phyloP scores from a whole-genome alignment of 2,113 vertebrate genomes.

The Syrmaticus mikado region DNA sequence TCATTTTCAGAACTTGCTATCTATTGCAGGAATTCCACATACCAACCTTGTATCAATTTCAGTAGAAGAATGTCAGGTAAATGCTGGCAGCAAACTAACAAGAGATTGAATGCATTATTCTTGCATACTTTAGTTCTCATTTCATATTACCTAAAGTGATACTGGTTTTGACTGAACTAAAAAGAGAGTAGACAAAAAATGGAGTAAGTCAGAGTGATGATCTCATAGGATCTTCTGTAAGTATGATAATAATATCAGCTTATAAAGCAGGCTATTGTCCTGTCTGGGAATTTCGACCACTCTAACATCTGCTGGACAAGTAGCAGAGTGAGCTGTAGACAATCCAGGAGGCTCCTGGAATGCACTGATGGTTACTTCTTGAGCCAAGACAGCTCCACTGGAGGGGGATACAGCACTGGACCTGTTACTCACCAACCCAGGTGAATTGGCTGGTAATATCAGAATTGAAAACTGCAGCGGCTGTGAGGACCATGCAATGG shows the following conservation, averaged over 20 bases:
- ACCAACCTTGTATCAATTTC: not conserved
- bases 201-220: not conserved
- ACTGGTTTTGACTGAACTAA: not conserved
- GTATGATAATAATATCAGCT: not conserved
- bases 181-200: not conserved
- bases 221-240: not conserved
- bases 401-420: too few relatives aligned
- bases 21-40: not conserved
- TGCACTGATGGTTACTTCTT: too few relatives aligned
- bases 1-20: not conserved
- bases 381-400: too few relatives aligned
- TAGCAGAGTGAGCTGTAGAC: too few relatives aligned
- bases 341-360: too few relatives aligned
- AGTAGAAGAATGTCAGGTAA: not conserved
- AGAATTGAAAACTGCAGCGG: too few relatives aligned
- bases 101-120: not conserved
- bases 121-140: not conserved
- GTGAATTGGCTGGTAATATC: too few relatives aligned
- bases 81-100: not conserved
- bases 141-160: not conserved
- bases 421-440: too few relatives aligned
- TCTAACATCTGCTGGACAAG: too few relatives aligned
- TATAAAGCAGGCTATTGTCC: not conserved
- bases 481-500: too few relatives aligned
- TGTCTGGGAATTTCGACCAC: too few relatives aligned